phyloP scores from a whole-genome alignment of 1,140 invertebrate species.

The Cyphomyrmex costatus region DNA sequence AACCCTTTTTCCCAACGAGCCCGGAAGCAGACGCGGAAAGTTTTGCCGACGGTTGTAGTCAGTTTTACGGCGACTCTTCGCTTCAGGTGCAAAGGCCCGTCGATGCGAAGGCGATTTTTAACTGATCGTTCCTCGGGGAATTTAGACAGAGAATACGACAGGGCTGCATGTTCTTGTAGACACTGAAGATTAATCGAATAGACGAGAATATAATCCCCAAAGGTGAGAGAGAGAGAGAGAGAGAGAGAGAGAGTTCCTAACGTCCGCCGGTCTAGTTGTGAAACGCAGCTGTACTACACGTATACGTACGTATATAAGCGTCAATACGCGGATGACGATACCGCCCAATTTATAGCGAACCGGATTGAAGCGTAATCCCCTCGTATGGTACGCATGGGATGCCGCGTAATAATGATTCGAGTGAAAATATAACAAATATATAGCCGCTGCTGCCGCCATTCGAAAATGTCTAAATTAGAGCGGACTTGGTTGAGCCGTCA shows the following conservation, averaged over 20 bases:
- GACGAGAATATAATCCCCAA: neutral
- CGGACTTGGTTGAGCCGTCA: slow-evolving; percentile 62
- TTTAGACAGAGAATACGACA: neutral
- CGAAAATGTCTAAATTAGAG: slow-evolving; percentile 74
- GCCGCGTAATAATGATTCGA: slow-evolving; percentile 79
- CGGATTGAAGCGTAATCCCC: slow-evolving; percentile 79
- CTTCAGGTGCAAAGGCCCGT: slow-evolving; percentile 32
- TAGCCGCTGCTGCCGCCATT: slow-evolving; percentile 16
- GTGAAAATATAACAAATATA: slow-evolving; percentile 78
- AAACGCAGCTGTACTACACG: slow-evolving; percentile 44
- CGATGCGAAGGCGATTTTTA: slow-evolving; percentile 48
- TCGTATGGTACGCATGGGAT: slow-evolving; percentile 63
- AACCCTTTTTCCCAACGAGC: slow-evolving; percentile 63
- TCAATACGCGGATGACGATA: slow-evolving; percentile 67
- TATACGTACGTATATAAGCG: slow-evolving; percentile 2
- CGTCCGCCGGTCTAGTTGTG: slow-evolving; percentile 31
- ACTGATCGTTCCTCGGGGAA: slow-evolving; percentile 45
- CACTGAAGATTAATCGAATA: slow-evolving; percentile 55
- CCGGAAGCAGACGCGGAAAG: slow-evolving; percentile 60
- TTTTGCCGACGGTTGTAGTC: slow-evolving; percentile 50
- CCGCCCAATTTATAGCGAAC: slow-evolving; percentile 78
- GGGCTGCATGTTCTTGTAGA: slow-evolving; percentile 5
- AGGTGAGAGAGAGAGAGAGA: too few species aligned
- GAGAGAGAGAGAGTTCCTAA: too few species aligned
- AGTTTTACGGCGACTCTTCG: neutral